Evolutionary conservation across 1,140 invertebrate species (phyloP), one percentile per base, ranked within the genome.

Genomic region (Drosophila oshimai): DNA sequence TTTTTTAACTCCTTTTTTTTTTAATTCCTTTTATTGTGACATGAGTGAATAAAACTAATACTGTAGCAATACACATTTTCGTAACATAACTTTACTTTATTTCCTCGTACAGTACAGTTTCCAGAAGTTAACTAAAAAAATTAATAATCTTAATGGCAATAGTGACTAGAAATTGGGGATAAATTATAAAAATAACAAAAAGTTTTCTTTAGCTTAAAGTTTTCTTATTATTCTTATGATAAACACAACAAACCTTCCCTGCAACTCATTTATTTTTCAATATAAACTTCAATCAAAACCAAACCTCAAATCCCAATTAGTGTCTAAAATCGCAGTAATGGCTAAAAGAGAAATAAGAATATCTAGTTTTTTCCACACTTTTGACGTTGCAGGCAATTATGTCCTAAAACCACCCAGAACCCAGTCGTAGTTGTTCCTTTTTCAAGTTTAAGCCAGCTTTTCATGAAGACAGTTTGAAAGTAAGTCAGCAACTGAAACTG

Each of bases 401-500:
- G 4, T 3, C 12, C 22, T 9, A 55, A 20, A 7, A 31, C 17
- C 17, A 26, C 10, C 17, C 20, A 17, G n/a, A 26, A 31, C 1
- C 41, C 33, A 36, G 5, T 33, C 33, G 24, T 37, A 64, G 65
- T 64, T 65, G 42, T 39, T 20, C 49, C 17, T 29, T 26, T 64
- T 65, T 65, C 61, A 65, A 65, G 61, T 65, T 49, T 65, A 65
- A 65, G 34, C 42, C 61, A 65, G 65, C 34, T 41, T 64, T 65
- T 65, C 34, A 62, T 24, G 24, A 29, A 22, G 53, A 41, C 61
- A 69, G 60, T 68, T 69, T 69, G 31, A 49, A 60, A 50, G 42
- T 45, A 50, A 60, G 45, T 36, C 44, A 24, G 18, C 18, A 33
- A 61, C 24, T 10, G 39, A 15, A 24, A 22, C 24, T n/a, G 2